These are phyloP conservation scores for Fissipunctia ypsillon DNA, from an alignment of 2,888 invertebrate genomes.

Conservation along the genomic window DNA sequence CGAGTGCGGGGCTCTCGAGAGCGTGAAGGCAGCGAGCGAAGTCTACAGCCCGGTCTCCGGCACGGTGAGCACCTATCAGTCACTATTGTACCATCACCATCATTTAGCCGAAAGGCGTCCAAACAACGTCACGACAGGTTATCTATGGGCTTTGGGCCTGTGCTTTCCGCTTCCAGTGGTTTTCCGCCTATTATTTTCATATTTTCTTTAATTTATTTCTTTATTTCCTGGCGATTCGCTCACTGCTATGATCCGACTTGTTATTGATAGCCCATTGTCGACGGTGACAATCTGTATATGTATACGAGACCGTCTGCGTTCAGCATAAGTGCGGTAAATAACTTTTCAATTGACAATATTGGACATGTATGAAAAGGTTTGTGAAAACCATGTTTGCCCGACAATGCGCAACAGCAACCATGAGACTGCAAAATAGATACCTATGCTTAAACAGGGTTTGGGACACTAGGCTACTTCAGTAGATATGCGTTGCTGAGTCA, in stretches of 20 bases:
- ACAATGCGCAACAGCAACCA: not conserved
- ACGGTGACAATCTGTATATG: not conserved
- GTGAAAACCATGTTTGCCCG: not conserved
- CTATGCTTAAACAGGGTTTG: not conserved
- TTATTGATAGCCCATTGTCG: not conserved
- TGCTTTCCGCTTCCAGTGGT: not conserved
- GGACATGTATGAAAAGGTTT: not conserved
- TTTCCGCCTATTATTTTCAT: not conserved
- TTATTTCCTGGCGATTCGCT: not conserved
- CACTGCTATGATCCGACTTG: not conserved
- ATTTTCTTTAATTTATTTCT: not conserved
- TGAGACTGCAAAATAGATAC: not conserved
- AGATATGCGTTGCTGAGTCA: not conserved
- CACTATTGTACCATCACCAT: not conserved
- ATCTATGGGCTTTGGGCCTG: not conserved
- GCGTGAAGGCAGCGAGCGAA: conserved; percentile 98
- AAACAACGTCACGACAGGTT: not conserved
- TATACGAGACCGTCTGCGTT: not conserved
- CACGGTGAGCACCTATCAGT: conserved; percentile 78
- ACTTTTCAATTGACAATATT: not conserved
- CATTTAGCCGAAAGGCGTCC: not conserved
- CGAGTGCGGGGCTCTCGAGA: conserved; percentile 97
- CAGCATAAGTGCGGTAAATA: not conserved
- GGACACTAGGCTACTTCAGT: not conserved
- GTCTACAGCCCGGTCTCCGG: conserved; percentile 96